These are phyloP conservation scores for Albula glossodonta DNA, from an alignment of 2,113 vertebrate species.

Conservation along the genomic window DNA sequence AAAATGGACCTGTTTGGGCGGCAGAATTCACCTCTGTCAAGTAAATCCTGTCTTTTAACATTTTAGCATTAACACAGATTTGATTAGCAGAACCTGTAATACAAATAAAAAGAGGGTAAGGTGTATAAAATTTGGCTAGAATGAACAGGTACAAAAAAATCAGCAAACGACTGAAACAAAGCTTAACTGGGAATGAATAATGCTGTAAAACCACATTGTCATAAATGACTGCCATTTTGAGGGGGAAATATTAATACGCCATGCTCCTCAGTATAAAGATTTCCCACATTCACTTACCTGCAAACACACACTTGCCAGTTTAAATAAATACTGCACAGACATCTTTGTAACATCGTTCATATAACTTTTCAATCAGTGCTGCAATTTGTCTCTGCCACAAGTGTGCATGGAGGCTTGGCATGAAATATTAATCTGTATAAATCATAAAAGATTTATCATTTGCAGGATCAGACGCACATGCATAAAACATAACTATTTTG, in stretches of 20 bases:
- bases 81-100: not conserved
- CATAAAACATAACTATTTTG: not conserved
- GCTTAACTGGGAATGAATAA: too few species aligned
- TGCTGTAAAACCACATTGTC: not conserved
- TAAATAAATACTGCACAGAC: not conserved
- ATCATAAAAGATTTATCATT: not conserved
- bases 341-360: not conserved
- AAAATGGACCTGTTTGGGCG: slow-evolving; percentile 61
- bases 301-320: not conserved
- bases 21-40: not conserved
- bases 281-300: not conserved
- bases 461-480: not conserved
- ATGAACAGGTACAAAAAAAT: too few species aligned
- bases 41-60: not conserved
- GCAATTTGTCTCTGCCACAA: not conserved
- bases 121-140: not conserved
- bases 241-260: not conserved
- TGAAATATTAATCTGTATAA: slow-evolving; percentile 21
- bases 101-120: not conserved
- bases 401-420: too few species aligned
- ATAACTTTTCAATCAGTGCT: not conserved
- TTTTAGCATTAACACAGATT: not conserved
- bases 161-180: too few species aligned
- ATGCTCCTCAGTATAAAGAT: not conserved
- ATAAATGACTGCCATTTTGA: too few species aligned